Percentiles rank a stretch among this genome's conserved stretches.
These are phyloP conservation scores for Peromyscus eremicus DNA, from an alignment of 2,797 vertebrate genomes.

Conservation along the genomic window DNA sequence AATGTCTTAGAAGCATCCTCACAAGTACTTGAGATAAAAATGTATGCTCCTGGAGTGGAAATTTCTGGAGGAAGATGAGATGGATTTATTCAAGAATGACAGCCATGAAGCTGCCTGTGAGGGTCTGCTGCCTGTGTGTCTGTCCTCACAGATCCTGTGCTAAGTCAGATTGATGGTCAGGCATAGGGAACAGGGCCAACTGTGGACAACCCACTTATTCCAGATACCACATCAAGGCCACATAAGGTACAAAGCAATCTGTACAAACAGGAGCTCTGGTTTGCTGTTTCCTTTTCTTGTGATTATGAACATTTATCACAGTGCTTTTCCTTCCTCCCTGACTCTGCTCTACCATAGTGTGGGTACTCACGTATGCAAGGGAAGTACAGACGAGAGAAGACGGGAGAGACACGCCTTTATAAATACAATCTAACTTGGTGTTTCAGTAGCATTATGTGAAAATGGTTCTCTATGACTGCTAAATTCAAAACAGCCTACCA, in stretches of 20 bases:
- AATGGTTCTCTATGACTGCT: slow-evolving; percentile 73
- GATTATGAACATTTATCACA: slow-evolving; percentile 61
- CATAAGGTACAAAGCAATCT: neutral
- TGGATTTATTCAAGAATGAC: slow-evolving; percentile 3
- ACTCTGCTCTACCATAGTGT: slow-evolving; percentile 58
- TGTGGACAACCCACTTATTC: neutral
- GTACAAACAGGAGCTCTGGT: neutral
- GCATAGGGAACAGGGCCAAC: neutral
- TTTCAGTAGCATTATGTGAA: slow-evolving; percentile 66
- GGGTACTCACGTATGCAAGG: neutral
- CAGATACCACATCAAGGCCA: neutral
- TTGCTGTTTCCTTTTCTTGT: slow-evolving; percentile 4
- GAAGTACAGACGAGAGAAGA: neutral
- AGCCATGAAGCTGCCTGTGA: neutral
- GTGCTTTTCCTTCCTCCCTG: neutral
- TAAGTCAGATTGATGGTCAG: slow-evolving; percentile 5
- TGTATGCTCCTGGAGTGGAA: neutral
- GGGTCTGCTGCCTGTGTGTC: neutral
- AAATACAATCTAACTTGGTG: slow-evolving; percentile 65
- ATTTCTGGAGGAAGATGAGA: slow-evolving; percentile 31
- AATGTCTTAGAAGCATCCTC: slow-evolving; percentile 5
- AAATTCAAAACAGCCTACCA: slow-evolving; percentile 77
- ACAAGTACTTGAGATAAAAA: neutral
- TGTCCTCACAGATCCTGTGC: neutral
- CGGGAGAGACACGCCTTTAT: neutral